Evolutionary conservation across 2,797 vertebrate species (phyloP), one percentile per base, ranked within the genome.

Genomic region (Morelia viridis): DNA sequence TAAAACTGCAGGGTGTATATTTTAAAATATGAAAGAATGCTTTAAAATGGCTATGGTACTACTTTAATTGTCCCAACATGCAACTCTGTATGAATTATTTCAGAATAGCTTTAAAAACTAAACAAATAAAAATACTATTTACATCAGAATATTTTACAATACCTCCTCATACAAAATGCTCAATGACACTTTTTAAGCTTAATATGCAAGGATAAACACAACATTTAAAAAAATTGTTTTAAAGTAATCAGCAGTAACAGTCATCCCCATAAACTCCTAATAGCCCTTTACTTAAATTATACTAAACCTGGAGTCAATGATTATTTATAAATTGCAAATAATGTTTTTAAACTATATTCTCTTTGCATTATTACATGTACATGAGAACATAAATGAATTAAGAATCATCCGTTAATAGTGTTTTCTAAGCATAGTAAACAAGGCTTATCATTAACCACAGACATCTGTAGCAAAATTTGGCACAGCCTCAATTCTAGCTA

Each of bases 1-100:
- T 41, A 94, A 94, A 90, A 41, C 12, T 89, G 12, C 71, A 65
- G 10, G 50, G 91, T 94, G 87, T 84, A 64, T 0, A 46, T 12
- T 5, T 56, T 5, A 86, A 85, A 19, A 41, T 4, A 91, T 6
- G 35, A 31, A n/a, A 13, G 13, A 17, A 35, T 53, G 56, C 60
- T 7, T 11, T 24, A 61, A 90, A 84, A 84, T n/a, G 4, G 28
- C 24, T 26, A 41, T 41, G 41, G 41, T 41, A 22, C 64, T 46
- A 13, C 1, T 83, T 88, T 76, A 50, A 91, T 28, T 88, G 57
- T 46, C 56, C 58, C 50, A 31, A 56, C 56, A 83, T 68, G 35
- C 4, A 58, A 17, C 11, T 15, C 50, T 46, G 15, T 1, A n/a
- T 58, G 26, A 3, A 61, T 50, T n/a, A 4, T 57, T 41, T 19